Evolutionary conservation across 2,888 invertebrate species (phyloP).

Genomic region (Salticus scenicus): DNA sequence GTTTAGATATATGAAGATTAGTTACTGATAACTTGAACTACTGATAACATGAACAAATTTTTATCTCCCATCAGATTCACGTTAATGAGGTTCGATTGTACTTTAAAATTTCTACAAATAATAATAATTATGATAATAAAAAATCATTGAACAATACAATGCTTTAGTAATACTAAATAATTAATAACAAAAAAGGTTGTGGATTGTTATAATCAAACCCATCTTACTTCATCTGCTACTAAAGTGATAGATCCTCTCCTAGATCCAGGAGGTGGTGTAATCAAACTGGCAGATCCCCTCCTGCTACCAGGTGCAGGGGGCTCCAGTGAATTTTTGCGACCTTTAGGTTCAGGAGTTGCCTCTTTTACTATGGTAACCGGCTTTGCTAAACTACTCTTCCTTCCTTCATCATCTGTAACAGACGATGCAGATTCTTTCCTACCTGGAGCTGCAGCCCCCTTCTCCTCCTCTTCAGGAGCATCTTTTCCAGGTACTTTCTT

Average conservation of each 20-base stretch:
- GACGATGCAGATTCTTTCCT: constrained; percentile 37
- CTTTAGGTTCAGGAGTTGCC: constrained; percentile 63
- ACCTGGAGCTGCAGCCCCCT: constrained; percentile 8
- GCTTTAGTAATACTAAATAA: too few species aligned
- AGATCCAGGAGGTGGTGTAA: constrained; percentile 41
- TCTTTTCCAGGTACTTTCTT: constrained; percentile 58
- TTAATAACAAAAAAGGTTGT: too few species aligned
- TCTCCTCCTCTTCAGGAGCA: constrained; percentile 21
- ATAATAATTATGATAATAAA: too few species aligned
- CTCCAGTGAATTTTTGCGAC: constrained; percentile 49
- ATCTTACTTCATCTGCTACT: constrained; percentile 71
- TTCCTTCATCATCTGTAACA: constrained; percentile 9
- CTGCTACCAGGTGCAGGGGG: constrained; percentile 42
- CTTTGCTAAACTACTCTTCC: not conserved
- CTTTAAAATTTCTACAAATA: too few species aligned
- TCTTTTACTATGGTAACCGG: constrained; percentile 59
- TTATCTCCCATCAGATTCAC: too few species aligned
- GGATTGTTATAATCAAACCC: too few species aligned
- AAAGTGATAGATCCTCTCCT: constrained; percentile 69
- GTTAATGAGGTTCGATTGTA: too few species aligned
- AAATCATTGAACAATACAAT: too few species aligned
- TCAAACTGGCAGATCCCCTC: constrained; percentile 36
- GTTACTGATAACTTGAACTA: too few species aligned
- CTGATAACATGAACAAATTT: too few species aligned
- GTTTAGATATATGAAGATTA: too few species aligned